Evolutionary conservation across 1,140 invertebrate species (phyloP).

Genomic region (Orius insidiosus): DNA sequence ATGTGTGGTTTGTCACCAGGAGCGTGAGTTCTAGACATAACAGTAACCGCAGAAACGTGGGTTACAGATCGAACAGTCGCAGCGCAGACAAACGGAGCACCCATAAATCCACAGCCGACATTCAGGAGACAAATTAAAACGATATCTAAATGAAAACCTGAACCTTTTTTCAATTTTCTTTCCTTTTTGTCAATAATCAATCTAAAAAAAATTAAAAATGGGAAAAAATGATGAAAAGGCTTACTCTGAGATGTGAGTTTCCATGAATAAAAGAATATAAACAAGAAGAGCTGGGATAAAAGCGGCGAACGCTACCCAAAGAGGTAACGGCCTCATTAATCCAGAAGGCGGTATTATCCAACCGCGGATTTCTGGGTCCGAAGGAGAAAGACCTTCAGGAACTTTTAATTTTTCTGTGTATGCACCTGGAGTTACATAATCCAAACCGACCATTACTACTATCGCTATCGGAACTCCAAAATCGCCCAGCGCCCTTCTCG

Average conservation of each 20-base stretch:
- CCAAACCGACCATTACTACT: slow-evolving; percentile 69
- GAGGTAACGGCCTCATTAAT: slow-evolving; percentile 35
- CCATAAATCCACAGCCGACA: slow-evolving; percentile 60
- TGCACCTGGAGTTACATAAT: slow-evolving; percentile 53
- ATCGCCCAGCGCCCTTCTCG: slow-evolving; percentile 78
- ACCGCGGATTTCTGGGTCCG: slow-evolving; percentile 41
- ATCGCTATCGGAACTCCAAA: slow-evolving; percentile 98
- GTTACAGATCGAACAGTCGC: slow-evolving; percentile 87
- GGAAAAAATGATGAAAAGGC: too few species aligned
- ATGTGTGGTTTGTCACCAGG: slow-evolving; percentile 89
- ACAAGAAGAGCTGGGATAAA: slow-evolving; percentile 75
- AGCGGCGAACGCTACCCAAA: slow-evolving; percentile 64
- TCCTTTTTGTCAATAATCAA: slow-evolving; percentile 88
- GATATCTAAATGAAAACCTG: slow-evolving; percentile 89
- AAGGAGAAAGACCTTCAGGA: slow-evolving; percentile 67
- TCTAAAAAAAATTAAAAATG: slow-evolving; percentile 34
- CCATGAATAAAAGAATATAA: slow-evolving; percentile 91
- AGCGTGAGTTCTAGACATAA: slow-evolving; percentile 84
- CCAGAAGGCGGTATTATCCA: slow-evolving; percentile 71
- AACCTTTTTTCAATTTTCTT: slow-evolving; percentile 78
- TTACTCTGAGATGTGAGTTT: slow-evolving; percentile 91
- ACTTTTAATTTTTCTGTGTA: slow-evolving; percentile 80
- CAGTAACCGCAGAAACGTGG: slow-evolving; percentile 79
- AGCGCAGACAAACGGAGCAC: slow-evolving; percentile 87
- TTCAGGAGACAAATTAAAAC: slow-evolving; percentile 73